A percentile compares a stretch with the other conserved stretches of the same genome.
These are phyloP conservation scores for Paradoxurus hermaphroditus DNA, from an alignment of 2,113 vertebrate species.

Conservation along the genomic window DNA sequence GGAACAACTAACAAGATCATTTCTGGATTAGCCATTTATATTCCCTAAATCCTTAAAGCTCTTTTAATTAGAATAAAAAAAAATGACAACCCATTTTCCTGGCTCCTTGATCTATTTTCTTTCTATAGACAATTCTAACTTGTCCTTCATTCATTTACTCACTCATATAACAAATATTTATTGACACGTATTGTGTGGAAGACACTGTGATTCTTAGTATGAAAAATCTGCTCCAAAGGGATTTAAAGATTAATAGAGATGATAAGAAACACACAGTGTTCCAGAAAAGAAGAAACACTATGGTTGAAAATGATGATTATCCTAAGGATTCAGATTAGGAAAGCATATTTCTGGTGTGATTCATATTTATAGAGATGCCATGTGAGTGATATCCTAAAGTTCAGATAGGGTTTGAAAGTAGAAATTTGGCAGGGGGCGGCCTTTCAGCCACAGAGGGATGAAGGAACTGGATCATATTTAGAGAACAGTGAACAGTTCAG, in stretches of 20 bases:
- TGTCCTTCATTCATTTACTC: neutral
- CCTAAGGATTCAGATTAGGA: neutral
- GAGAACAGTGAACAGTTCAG: neutral
- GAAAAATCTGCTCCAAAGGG: neutral
- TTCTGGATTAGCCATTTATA: neutral
- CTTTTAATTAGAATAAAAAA: neutral
- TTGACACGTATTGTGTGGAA: neutral
- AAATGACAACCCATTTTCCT: neutral
- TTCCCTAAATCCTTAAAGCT: neutral
- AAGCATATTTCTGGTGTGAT: neutral
- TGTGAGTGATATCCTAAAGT: neutral
- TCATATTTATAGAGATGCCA: neutral
- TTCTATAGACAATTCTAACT: neutral
- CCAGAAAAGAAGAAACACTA: neutral
- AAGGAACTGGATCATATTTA: neutral
- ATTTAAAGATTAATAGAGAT: neutral
- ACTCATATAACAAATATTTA: neutral
- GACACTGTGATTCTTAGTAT: neutral
- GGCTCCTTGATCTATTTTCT: neutral
- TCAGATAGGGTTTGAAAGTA: neutral
- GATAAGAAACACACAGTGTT: neutral
- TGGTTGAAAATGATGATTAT: neutral
- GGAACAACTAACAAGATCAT: neutral
- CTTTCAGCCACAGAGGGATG: neutral
- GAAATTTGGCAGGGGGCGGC: neutral